Percentiles rank a stretch among this genome's conserved stretches.
Evolutionary conservation across 2,888 invertebrate species (phyloP).

Genomic region (Dryobotodes eremita): DNA sequence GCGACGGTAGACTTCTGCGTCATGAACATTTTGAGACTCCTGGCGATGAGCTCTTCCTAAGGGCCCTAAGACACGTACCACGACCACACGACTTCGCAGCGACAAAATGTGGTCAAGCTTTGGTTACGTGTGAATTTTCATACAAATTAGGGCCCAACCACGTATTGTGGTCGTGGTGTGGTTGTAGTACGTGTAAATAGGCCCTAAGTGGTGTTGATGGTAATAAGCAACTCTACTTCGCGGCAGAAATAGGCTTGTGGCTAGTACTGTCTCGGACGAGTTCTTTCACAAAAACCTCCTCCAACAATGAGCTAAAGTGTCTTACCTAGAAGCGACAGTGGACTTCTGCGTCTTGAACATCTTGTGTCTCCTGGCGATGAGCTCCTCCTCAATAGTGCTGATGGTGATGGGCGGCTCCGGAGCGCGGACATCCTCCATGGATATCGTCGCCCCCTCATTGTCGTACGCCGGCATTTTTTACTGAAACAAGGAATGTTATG

Average conservation of each 20-base stretch:
- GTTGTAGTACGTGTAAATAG: too few species aligned
- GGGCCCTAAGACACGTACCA: too few species aligned
- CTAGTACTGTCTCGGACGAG: too few species aligned
- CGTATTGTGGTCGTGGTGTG: too few species aligned
- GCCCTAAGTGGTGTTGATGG: conserved; percentile 78
- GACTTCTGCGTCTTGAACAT: conserved; percentile 92
- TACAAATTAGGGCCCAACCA: too few species aligned
- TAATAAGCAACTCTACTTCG: conserved; percentile 61
- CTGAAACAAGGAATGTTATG: conserved; percentile 65
- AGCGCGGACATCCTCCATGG: conserved; percentile 85
- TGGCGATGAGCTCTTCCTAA: conserved; percentile 77
- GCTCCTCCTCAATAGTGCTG: conserved; percentile 81
- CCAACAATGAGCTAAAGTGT: not conserved
- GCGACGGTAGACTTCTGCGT: conserved; percentile 93
- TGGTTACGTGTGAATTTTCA: too few species aligned
- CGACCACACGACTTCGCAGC: too few species aligned
- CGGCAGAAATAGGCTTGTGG: too few species aligned
- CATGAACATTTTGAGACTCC: conserved; percentile 83
- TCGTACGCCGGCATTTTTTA: conserved; percentile 88
- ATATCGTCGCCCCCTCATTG: conserved; percentile 88
- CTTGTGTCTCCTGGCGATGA: conserved; percentile 77
- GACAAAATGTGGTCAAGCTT: too few species aligned
- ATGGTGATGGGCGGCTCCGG: conserved; percentile 76
- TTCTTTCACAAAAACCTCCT: too few species aligned
- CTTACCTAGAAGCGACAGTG: conserved; percentile 91